Evolutionary conservation across 1,140 invertebrate genomes (phyloP), one percentile per base, ranked within the genome.

Genomic region (Arion vulgaris): DNA sequence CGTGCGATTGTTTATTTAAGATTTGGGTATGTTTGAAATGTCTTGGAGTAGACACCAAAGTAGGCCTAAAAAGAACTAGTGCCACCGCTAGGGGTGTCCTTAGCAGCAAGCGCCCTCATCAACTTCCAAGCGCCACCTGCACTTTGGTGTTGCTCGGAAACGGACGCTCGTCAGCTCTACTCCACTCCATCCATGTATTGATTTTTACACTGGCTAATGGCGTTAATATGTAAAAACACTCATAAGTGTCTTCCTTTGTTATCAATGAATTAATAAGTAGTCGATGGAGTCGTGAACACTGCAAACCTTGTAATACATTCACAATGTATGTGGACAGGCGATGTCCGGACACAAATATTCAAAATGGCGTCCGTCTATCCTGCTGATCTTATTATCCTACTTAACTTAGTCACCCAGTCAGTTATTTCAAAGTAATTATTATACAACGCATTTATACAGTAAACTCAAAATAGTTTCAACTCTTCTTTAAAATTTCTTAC

Each of bases 101-200:
- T 49, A 11, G 78, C 78, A 36, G n/a, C 78, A 80, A 80, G 78
- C 78, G 78, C 78, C 78, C 78, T 80, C 78, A 80, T 80, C 74
- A 49, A 76, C 66, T 41, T 69, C 66, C 66, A 80, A 80, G 78
- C 78, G 78, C 78, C 78, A 62, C 32, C 78, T 80, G 62, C 51
- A 66, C n/a, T 45, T 80, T 38, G n/a, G 36, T 80, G 78, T 80
- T 80, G 78, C 78, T 71, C 68, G 68, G 62, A 71, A 45, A 71
- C 62, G 62, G 78, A 80, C 78, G 78, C 78, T 78, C 45, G 71
- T 32, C 17, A 7, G 5, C 62, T 66, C 62, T 34, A 32, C 62
- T 32, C 19, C 28, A 32, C 62, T 32, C 19, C 28, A 28, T 32
- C n/a, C 62, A 32, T 7, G 28, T 66, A 7, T 13, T 32, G 2